A percentile compares a stretch with the other conserved stretches of the same genome.
Conservation (phyloP, 2,797 vertebrate genomes). For the Coendou prehensilis region DNA sequence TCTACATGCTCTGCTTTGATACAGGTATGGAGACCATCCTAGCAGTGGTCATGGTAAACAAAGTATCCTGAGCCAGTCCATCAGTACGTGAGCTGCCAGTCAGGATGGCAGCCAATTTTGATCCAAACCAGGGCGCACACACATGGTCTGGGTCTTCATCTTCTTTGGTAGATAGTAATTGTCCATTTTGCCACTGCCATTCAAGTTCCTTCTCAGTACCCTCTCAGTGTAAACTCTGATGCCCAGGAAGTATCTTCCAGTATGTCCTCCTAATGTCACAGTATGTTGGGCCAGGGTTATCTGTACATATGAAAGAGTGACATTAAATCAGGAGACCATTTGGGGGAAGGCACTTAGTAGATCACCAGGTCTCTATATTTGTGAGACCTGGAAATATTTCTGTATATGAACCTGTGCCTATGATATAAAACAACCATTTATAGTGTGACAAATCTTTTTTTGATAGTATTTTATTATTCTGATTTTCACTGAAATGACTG, state of each 20-base stretch:
- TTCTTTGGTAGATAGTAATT: background rate
- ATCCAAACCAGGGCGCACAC: background rate
- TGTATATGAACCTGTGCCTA: background rate
- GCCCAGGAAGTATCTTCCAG: background rate
- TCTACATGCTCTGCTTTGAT: background rate
- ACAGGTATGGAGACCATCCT: background rate
- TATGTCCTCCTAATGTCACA: background rate
- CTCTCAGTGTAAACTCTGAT: background rate
- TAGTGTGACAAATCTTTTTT: background rate
- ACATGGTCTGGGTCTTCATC: background rate
- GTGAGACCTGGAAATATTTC: background rate
- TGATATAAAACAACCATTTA: background rate
- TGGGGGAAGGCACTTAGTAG: background rate
- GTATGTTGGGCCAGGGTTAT: background rate
- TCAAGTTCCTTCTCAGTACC: background rate
- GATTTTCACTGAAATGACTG: background rate
- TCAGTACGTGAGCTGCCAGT: background rate
- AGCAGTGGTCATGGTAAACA: background rate
- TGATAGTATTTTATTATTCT: background rate
- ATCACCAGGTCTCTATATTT: background rate
- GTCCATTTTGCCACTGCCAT: background rate
- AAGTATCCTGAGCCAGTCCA: background rate
- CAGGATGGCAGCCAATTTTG: background rate
- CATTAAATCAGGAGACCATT: background rate
- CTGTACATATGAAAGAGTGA: background rate